Conservation (phyloP, 2,888 invertebrate species). For the Cheilosia scutellata region DNA sequence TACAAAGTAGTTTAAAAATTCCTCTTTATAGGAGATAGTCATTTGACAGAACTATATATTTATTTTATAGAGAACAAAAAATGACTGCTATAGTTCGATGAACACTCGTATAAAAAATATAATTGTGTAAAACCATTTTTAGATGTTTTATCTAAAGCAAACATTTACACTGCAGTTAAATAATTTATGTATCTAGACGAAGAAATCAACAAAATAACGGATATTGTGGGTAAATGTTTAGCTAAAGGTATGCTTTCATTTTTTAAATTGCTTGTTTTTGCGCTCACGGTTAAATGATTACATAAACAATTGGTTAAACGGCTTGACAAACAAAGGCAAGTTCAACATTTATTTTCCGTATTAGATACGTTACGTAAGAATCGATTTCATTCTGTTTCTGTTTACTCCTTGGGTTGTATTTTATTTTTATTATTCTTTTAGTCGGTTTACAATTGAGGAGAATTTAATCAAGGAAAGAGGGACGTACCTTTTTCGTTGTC, state of each 20-base stretch:
- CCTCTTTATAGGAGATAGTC: too few relatives aligned
- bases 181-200: slow-evolving; percentile 26
- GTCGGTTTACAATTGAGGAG: slow-evolving; percentile 45
- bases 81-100: too few relatives aligned
- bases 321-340: slow-evolving; percentile 53
- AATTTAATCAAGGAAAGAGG: slow-evolving; percentile 57
- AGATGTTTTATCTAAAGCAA: slow-evolving; percentile 6
- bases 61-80: too few relatives aligned
- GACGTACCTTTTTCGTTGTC: slow-evolving; percentile 91
- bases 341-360: background rate
- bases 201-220: slow-evolving; percentile 25
- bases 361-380: slow-evolving; percentile 16
- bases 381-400: slow-evolving; percentile 37
- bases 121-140: too few relatives aligned
- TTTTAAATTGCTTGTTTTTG: slow-evolving; percentile 48
- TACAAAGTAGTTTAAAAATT: too few relatives aligned
- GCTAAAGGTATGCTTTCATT: slow-evolving; percentile 35
- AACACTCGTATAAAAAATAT: too few relatives aligned
- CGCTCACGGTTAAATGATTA: slow-evolving; percentile 20
- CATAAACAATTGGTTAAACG: slow-evolving; percentile 47
- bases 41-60: too few relatives aligned
- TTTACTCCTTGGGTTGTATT: slow-evolving; percentile 26
- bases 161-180: slow-evolving; percentile 18
- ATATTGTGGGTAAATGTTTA: slow-evolving; percentile 38
- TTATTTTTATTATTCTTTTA: slow-evolving; percentile 27